Base-by-base conservation (phyloP, 2,888 invertebrate species). In the Spisula solida region DNA sequence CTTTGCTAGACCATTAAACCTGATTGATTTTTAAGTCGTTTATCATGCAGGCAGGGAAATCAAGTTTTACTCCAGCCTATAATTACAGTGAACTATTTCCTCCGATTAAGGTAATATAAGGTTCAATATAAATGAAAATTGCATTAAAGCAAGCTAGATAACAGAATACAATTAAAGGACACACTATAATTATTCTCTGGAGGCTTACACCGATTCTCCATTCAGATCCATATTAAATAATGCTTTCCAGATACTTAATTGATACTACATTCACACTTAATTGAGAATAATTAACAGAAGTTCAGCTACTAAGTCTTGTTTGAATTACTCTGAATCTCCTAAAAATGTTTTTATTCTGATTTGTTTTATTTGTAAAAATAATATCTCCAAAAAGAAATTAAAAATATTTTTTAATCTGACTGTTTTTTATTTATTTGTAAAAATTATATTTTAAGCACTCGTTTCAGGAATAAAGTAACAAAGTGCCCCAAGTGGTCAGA, bases 191-290 rank as follows among this genome's bases (percentile, higher is more conserved):
- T 66, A n/a, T 25, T 25, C 60, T 66, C 60, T 25, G n/a, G 60
- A n/a, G 60, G n/a, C 20, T 8, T 66, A 66, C 60, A 66, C 60
- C 25, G 60, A 66, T 66, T 66, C 25, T 66, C 60, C n/a, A 66
- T 66, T 66, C n/a, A n/a, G 25, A 66, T 66, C 25, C 20, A 25
- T 66, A n/a, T 56, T 47, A 56, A 6, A 25, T 41, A 8, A 41
- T 5, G 41, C 41, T 25, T 66, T 66, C 25, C 25, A 66, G n/a
- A 25, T 66, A n/a, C n/a, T 66, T 66, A 66, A 66, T 66, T 66
- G 25, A 66, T 66, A 66, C 60, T 20, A 25, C 20, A 66, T 66
- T n/a, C 25, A 25, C 0, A n/a, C n/a, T 66, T 66, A 8, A 66
- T 5, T n/a, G 5, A 66, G 12, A 66, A 25, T n/a, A 66, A 66